Conservation (phyloP, 2,113 vertebrate genomes). For the Hippoglossus stenolepis region DNA sequence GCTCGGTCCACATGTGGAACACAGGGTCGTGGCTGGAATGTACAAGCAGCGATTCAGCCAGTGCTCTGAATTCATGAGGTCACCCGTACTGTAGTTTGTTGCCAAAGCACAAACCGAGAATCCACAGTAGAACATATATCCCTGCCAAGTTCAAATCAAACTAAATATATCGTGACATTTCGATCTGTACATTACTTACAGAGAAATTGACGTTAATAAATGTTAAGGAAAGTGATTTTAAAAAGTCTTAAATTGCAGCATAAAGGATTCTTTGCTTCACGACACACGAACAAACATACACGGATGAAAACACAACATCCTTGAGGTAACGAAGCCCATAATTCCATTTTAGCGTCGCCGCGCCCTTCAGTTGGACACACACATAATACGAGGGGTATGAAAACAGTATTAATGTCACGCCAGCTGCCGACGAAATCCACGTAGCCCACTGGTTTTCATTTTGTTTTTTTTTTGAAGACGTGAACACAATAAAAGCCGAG, state of each 20-base stretch:
- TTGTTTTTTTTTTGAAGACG: constrained; percentile 19
- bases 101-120: background rate
- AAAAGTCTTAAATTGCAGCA: no score
- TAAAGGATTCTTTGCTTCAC: background rate
- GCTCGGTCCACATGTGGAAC: constrained; percentile 1
- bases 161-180: background rate
- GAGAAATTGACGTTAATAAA: no score
- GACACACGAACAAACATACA: no score
- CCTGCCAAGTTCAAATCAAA: background rate
- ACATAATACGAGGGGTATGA: constrained; percentile 17
- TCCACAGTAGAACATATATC: background rate
- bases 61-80: constrained; percentile 22
- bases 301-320: background rate
- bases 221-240: no score
- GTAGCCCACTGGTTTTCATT: background rate
- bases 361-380: constrained; percentile 30
- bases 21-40: constrained; percentile 22
- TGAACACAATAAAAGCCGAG: constrained; percentile 27
- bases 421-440: constrained; percentile 28
- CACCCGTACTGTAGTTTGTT: background rate
- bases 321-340: background rate
- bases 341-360: background rate
- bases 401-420: constrained; percentile 17
- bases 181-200: no score
- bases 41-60: background rate